Base-by-base conservation (phyloP, 2,113 vertebrate species). In the Zosterops pallidus region DNA sequence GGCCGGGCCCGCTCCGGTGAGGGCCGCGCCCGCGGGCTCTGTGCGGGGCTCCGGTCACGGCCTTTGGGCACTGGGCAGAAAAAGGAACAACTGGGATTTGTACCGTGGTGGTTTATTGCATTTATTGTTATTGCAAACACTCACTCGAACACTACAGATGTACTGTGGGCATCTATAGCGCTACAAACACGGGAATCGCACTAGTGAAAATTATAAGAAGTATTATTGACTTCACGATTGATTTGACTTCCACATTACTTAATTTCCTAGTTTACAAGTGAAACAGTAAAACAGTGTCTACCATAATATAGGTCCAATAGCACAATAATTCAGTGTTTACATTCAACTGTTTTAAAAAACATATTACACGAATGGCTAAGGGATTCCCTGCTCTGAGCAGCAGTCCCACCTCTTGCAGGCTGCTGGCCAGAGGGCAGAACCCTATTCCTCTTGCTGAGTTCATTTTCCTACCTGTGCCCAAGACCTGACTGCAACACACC, bases 1-100 rank as follows among this genome's bases (percentile, higher is more conserved):
- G 9, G 39, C 39, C 39, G 39, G 11, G 39, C 39, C 39, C 39
- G 37, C 37, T 39, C 37, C 37, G 9, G 37, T 39, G 37, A 39
- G 37, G 37, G 37, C 37, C 37, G 37, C 37, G 37, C 37, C 37
- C 37, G 37, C 37, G 39, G 39, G 39, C 39, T 39, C 39, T 39
- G 10, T 1, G 9, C 33, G 0, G 2, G 2, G 10, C 2, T 5
- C 1, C 5, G 29, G 24, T 2, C 23, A 0, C 6, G 0, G n/a
- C 39, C 8, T 11, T 2, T 16, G 50, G 2, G 9, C 35, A 0
- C 23, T 3, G 33, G 11, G 3, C 46, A 8, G 18, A 7, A 37
- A 24, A 6, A 22, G 55, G 1, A 15, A 31, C 22, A 13, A 15
- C 20, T 8, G 3, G 3, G 2, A 1, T 14, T 5, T 23, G 56